Percentiles rank a stretch among this genome's conserved stretches.
Conservation (phyloP, 2,797 vertebrate species). For the Myripristis jacobus region DNA sequence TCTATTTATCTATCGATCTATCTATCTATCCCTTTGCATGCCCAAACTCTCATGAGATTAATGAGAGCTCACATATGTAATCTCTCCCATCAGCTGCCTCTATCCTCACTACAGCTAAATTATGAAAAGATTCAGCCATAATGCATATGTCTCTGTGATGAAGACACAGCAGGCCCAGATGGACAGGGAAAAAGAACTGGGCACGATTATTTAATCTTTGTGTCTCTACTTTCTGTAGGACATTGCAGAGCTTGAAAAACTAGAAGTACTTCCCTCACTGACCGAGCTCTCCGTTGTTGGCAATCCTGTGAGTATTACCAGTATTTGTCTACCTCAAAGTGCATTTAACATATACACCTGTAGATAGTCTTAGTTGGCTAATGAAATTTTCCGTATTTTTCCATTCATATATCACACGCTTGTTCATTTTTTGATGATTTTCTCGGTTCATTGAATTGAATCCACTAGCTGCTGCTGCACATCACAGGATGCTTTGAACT, state of each 20-base stretch:
- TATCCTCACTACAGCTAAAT: constrained; percentile 59
- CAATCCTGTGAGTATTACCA: constrained; percentile 86
- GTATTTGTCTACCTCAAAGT: constrained; percentile 23
- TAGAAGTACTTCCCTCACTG: constrained; percentile 85
- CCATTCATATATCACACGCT: neutral
- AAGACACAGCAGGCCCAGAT: constrained; percentile 16
- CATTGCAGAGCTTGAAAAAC: constrained; percentile 87
- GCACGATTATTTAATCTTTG: constrained; percentile 1
- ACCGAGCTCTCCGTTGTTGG: constrained; percentile 87
- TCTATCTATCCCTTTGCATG: constrained; percentile 59
- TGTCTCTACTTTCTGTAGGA: constrained; percentile 78
- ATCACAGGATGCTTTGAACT: constrained; percentile 15
- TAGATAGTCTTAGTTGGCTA: neutral
- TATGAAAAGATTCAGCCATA: constrained; percentile 52
- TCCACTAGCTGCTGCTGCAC: constrained; percentile 10
- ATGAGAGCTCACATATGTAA: constrained; percentile 75
- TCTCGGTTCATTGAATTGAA: constrained; percentile 14
- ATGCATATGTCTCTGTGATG: constrained; percentile 60
- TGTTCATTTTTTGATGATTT: neutral
- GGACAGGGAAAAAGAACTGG: neutral
- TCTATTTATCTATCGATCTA: no score
- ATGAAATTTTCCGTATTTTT: neutral
- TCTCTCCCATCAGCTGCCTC: constrained; percentile 72
- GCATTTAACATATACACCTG: constrained; percentile 24
- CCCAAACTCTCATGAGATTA: constrained; percentile 78